Conservation (phyloP, 2,888 invertebrate genomes). For the Mechanitis messenoides region DNA sequence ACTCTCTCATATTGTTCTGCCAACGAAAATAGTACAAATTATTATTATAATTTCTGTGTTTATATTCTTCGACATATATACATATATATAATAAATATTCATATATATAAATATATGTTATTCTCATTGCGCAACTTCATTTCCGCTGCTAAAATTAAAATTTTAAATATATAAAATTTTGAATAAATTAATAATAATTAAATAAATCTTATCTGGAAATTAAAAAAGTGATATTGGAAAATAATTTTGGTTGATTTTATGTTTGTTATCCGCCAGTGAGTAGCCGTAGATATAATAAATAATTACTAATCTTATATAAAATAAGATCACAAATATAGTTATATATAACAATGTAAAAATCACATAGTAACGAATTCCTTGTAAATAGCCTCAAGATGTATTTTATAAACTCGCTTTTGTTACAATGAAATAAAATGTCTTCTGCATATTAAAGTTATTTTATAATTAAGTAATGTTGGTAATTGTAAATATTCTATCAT, state of each 20-base stretch:
- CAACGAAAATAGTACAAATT: too few species aligned
- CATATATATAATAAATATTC: too few species aligned
- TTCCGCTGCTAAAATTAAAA: too few species aligned
- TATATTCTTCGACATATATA: too few species aligned
- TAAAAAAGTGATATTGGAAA: too few species aligned
- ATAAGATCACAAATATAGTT: constrained; percentile 18
- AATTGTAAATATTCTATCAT: constrained; percentile 69
- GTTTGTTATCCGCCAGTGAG: not conserved
- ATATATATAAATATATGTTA: too few species aligned
- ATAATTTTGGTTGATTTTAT: not conserved
- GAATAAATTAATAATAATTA: too few species aligned
- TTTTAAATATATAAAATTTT: too few species aligned
- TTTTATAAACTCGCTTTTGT: constrained; percentile 19
- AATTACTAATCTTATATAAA: constrained; percentile 8
- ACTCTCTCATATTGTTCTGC: too few species aligned
- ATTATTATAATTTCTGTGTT: too few species aligned
- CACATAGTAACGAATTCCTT: constrained; percentile 13
- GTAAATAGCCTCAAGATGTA: constrained; percentile 17
- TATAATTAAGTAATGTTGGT: constrained; percentile 52
- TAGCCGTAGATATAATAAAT: constrained; percentile 13
- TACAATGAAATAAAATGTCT: constrained; percentile 30
- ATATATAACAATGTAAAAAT: constrained; percentile 17
- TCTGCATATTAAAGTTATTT: constrained; percentile 28
- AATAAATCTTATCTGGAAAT: too few species aligned
- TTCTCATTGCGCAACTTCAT: too few species aligned